Percentiles rank a stretch among this genome's conserved stretches.
Conservation (phyloP, 2,797 vertebrate genomes). For the Acanthurus lineatus region DNA sequence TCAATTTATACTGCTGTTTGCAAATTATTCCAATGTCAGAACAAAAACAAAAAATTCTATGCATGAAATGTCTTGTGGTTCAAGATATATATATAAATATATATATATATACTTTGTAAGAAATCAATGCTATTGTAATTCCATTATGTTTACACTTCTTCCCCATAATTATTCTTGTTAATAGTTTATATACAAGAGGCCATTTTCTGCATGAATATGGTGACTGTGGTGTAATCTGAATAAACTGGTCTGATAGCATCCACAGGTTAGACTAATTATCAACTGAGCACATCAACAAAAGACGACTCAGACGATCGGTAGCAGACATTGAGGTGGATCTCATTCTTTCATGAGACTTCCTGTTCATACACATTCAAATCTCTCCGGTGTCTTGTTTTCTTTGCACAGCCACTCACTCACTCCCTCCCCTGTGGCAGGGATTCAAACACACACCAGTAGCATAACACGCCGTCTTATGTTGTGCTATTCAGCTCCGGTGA, state of each 20-base stretch:
- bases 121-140: constrained; percentile 77
- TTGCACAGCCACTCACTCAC: constrained; percentile 36
- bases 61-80: constrained; percentile 84
- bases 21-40: constrained; percentile 75
- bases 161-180: constrained; percentile 70
- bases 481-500: constrained; percentile 46
- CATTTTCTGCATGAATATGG: constrained; percentile 80
- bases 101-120: constrained; percentile 74
- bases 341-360: constrained; percentile 39
- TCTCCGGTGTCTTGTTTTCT: constrained; percentile 59
- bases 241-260: constrained; percentile 60
- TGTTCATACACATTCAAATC: constrained; percentile 43
- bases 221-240: constrained; percentile 63
- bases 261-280: constrained; percentile 50
- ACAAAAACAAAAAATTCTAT: constrained; percentile 75
- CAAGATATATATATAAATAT: constrained; percentile 78
- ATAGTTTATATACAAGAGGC: constrained; percentile 67
- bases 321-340: constrained; percentile 51
- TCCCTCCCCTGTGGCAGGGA: constrained; percentile 44
- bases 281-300: constrained; percentile 57
- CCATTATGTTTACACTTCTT: constrained; percentile 78
- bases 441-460: constrained; percentile 58
- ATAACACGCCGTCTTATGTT: constrained; percentile 41
- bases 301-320: constrained; percentile 47
- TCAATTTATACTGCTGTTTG: constrained; percentile 81